Evolutionary conservation across 2,113 vertebrate species (phyloP).

Genomic region (Nesogale talazaci): DNA sequence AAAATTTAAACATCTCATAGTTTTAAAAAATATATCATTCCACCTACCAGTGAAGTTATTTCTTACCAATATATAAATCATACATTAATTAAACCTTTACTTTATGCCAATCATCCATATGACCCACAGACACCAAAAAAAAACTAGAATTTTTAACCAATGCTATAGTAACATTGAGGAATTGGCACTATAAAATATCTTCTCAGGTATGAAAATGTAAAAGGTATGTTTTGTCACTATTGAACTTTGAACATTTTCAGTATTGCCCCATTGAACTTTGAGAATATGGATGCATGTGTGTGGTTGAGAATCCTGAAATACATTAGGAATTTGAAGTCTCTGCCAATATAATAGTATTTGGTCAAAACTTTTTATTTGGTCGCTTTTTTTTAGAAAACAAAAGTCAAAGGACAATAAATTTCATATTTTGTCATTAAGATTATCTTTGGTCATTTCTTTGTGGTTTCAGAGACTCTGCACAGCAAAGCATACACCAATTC

Average conservation of each 20-base stretch:
- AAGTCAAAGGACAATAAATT: neutral
- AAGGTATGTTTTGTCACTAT: neutral
- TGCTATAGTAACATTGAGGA: neutral
- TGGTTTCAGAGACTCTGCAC: too few species aligned
- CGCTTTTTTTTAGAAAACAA: slow-evolving; percentile 19
- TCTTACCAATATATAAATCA: neutral
- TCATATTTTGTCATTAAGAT: too few species aligned
- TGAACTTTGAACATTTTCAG: neutral
- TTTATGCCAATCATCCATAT: neutral
- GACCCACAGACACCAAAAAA: too few species aligned
- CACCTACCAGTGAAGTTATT: neutral
- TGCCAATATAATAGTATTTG: neutral
- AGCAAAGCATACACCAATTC: too few species aligned
- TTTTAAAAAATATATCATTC: neutral
- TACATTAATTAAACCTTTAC: neutral
- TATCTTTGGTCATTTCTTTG: too few species aligned
- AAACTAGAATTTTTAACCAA: too few species aligned
- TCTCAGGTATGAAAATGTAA: neutral
- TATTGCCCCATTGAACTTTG: neutral
- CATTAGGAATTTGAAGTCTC: neutral
- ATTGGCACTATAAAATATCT: neutral
- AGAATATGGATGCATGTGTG: neutral
- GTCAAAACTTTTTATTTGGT: neutral
- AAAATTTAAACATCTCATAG: slow-evolving; percentile 8
- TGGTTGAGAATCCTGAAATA: neutral